phyloP scores from a whole-genome alignment of 1,140 invertebrate genomes.

The Magallana angulata region DNA sequence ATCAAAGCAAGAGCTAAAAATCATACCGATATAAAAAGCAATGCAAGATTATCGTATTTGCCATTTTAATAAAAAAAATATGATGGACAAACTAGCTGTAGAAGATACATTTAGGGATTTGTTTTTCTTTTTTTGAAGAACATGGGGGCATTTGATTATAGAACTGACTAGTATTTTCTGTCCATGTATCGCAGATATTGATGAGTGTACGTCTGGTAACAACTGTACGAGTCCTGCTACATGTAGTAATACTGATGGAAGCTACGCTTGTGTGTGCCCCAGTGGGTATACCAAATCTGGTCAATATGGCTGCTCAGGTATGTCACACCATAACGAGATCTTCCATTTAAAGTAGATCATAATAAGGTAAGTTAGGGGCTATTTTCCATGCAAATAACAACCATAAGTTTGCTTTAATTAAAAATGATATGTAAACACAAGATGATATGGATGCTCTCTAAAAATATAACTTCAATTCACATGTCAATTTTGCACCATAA shows the following conservation, averaged over 20 bases:
- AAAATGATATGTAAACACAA: no score
- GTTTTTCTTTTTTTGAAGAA: no score
- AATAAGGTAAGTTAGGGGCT: no score
- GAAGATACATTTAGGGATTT: no score
- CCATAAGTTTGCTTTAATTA: no score
- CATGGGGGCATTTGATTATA: neutral
- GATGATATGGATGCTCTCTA: neutral
- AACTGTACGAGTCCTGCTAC: slow-evolving; percentile 38
- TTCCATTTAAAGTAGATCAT: neutral
- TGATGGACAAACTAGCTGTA: no score
- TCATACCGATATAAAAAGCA: no score
- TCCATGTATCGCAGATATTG: slow-evolving; percentile 49
- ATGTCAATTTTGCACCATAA: no score
- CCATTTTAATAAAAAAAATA: no score
- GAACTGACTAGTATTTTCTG: neutral
- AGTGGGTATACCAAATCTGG: neutral
- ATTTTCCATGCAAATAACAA: no score
- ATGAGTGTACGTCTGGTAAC: slow-evolving; percentile 56
- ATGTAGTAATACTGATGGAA: slow-evolving; percentile 52
- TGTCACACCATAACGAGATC: slow-evolving; percentile 37
- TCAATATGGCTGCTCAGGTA: slow-evolving; percentile 37
- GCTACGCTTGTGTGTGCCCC: slow-evolving; percentile 55
- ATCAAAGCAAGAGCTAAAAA: no score
- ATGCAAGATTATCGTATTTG: no score
- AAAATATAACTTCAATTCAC: neutral